phyloP scores from a whole-genome alignment of 2,113 vertebrate species.

The Catharus bicknelli region DNA sequence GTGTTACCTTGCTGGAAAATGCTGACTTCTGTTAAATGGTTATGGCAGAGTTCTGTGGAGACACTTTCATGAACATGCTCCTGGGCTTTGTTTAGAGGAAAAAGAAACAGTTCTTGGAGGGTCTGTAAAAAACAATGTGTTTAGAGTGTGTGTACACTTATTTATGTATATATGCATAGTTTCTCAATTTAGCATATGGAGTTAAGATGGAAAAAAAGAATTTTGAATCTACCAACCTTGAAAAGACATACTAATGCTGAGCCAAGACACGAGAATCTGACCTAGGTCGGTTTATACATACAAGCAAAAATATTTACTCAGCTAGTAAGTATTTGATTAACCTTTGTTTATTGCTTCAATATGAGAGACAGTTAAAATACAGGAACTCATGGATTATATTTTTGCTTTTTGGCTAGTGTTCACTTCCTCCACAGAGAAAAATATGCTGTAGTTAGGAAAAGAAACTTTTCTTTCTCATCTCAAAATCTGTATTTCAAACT shows the following conservation, averaged over 20 bases:
- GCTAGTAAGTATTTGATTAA: conserved; percentile 62
- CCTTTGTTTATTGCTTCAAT: conserved; percentile 62
- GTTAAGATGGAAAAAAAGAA: conserved; percentile 33
- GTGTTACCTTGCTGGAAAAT: not conserved
- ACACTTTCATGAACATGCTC: not conserved
- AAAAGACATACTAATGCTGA: conserved; percentile 8
- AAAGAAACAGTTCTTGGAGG: conserved; percentile 34
- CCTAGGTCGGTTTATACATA: conserved; percentile 31
- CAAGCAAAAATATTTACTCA: conserved; percentile 51
- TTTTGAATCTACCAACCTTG: conserved; percentile 5
- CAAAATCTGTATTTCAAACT: not conserved
- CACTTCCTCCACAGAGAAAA: conserved; percentile 28
- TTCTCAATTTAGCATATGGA: not conserved
- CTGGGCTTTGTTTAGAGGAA: conserved; percentile 32
- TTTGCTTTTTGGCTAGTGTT: conserved; percentile 47
- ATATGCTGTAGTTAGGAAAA: conserved; percentile 1
- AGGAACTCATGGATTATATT: conserved; percentile 28
- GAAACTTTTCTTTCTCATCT: not conserved
- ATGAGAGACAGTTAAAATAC: conserved; percentile 57
- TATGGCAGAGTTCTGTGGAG: not conserved
- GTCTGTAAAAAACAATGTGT: not conserved
- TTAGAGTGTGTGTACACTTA: not conserved
- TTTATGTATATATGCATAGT: not conserved
- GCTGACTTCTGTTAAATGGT: not conserved
- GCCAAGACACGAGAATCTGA: conserved; percentile 32